Evolutionary conservation across 1,140 invertebrate species (phyloP).

Genomic region (Aphaenogaster rudis): DNA sequence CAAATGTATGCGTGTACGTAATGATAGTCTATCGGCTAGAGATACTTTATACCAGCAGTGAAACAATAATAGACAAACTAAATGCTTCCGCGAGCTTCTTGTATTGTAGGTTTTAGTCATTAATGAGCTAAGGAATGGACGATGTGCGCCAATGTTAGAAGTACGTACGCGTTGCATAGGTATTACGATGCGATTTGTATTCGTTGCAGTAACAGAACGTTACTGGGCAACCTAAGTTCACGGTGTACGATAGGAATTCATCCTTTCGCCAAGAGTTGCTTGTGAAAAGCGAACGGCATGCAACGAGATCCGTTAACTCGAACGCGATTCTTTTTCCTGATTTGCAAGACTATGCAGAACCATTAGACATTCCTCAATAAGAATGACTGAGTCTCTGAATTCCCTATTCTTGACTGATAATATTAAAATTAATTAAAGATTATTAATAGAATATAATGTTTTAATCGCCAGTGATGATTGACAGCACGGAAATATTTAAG

Average conservation of each 20-base stretch:
- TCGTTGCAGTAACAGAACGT: constrained; percentile 61
- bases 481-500: no score
- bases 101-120: constrained; percentile 2
- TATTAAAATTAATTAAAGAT: constrained; percentile 8
- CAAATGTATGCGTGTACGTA: constrained; percentile 13
- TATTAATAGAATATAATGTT: background rate
- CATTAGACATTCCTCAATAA: constrained; percentile 9
- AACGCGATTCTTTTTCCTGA: constrained; percentile 33
- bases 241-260: constrained; percentile 53
- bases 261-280: constrained; percentile 46
- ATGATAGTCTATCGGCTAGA: background rate
- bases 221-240: constrained; percentile 24
- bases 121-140: constrained; percentile 27
- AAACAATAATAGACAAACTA: constrained; percentile 36
- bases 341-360: background rate
- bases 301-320: constrained; percentile 45
- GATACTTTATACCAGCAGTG: background rate
- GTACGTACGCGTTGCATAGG: background rate
- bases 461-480: no score
- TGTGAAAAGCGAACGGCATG: constrained; percentile 52
- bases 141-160: constrained; percentile 28
- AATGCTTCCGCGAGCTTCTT: constrained; percentile 23
- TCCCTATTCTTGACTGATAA: background rate
- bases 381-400: background rate
- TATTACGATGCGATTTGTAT: constrained; percentile 69